Conservation (phyloP, 2,888 invertebrate genomes). For the Leistus spinibarbis region DNA sequence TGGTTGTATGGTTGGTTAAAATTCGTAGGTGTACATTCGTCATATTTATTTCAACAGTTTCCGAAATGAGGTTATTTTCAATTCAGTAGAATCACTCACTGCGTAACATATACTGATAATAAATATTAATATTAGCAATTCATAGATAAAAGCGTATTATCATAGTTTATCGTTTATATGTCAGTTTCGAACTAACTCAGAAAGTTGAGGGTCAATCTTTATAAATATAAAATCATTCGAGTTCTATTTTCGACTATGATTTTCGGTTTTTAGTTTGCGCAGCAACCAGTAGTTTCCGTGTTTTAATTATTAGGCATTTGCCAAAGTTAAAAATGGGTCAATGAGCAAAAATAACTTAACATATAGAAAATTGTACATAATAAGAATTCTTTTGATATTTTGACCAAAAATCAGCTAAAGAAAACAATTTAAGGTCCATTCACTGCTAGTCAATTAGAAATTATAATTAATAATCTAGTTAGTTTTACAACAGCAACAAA, state of each 20-base stretch:
- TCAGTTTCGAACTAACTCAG: not conserved
- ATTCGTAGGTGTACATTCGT: not conserved
- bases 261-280: slow-evolving; percentile 15
- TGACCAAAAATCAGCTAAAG: no score
- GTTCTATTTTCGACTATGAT: slow-evolving; percentile 28
- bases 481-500: no score
- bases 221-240: slow-evolving; percentile 21
- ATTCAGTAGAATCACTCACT: not conserved
- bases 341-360: not conserved
- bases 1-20: not conserved
- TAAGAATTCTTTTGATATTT: no score
- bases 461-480: no score
- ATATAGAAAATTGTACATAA: not conserved
- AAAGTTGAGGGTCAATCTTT: slow-evolving; percentile 25
- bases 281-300: slow-evolving; percentile 11
- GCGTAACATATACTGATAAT: not conserved
- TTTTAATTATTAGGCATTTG: not conserved
- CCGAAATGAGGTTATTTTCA: not conserved
- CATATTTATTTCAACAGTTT: not conserved
- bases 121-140: not conserved
- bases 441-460: no score
- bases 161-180: not conserved
- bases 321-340: slow-evolving; percentile 14
- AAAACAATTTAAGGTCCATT: no score
- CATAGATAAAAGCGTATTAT: not conserved